Base-by-base conservation (phyloP, 2,113 vertebrate genomes). In the Clarias macrocephalus region DNA sequence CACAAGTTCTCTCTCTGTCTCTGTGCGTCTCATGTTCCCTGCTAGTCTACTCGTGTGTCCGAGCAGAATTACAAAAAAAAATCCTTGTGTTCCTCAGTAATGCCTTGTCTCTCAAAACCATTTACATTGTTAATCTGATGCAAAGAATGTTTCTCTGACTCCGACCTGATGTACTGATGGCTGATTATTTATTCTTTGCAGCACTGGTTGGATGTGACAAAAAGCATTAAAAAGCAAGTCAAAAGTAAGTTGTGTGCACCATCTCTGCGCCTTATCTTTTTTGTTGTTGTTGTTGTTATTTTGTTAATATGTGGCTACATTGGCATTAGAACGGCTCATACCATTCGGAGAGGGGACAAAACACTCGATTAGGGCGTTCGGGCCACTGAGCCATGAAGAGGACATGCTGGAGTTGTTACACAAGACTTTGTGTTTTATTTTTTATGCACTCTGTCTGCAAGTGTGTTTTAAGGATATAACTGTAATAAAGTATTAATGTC, bases 191-290 rank as follows among this genome's bases (percentile, higher is more conserved):
- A 87, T 52, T 93, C 4, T 95, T 93, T 68, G 91, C 94, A 99
- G 98, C 98, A 99, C 85, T 99, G 98, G 98, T 93, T 99, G 88
- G 98, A 99, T 88, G 95, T 97, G 82, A 98, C 98, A 63, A 99
- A 99, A 94, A 99, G 98, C 92, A 99, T 99, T 88, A 99, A 98
- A 95, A 99, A 99, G 77, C 98, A 99, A 96, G 98, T 99, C 56
- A 99, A 99, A 97, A 99, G 98, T 99, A 96, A 97, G 98, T 97
- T 10, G 19, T 30, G 25, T 19, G 7, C 1, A 13, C 16, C 42
- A 2, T 54, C 19, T 66, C 21, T 15, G 56, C 1, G 56, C 16
- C 21, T 48, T 48, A 28, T 75, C 13, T 21, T 75, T 57, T 13
- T 18, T 33, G 1, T 0, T 16, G 7, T 9, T 16, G 7, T 9